These are phyloP conservation scores for Rostratula benghalensis DNA, from an alignment of 2,113 vertebrate genomes.

Conservation along the genomic window DNA sequence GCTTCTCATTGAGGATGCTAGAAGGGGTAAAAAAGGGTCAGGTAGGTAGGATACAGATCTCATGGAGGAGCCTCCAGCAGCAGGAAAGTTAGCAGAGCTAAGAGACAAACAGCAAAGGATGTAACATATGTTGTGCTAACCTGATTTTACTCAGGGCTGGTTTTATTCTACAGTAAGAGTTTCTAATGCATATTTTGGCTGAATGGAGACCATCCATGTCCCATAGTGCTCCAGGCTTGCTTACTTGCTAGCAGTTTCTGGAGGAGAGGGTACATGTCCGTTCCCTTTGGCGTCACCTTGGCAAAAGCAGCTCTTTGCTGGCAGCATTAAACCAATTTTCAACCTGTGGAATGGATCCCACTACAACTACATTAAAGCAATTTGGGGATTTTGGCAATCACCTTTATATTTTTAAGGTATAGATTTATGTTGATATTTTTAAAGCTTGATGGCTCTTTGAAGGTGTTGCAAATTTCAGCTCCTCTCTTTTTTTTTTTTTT, in stretches of 20 bases:
- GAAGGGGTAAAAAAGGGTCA: background rate
- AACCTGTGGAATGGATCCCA: background rate
- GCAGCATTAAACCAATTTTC: background rate
- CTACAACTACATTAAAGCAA: background rate
- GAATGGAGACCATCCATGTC: background rate
- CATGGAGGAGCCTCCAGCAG: background rate
- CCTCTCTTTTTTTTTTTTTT: background rate
- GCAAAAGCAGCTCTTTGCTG: background rate
- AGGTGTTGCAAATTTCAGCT: background rate
- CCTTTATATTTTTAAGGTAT: background rate
- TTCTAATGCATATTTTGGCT: background rate
- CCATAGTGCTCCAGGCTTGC: background rate
- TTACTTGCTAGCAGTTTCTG: background rate
- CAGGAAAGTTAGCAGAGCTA: background rate
- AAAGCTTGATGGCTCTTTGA: background rate
- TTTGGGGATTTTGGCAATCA: background rate
- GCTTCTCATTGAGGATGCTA: background rate
- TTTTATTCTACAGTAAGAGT: background rate
- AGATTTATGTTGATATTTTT: background rate
- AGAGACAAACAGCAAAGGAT: background rate
- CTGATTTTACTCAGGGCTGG: background rate
- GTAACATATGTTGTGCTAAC: rapidly evolving
- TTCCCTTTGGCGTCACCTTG: background rate
- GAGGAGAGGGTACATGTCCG: background rate
- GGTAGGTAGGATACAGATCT: background rate